Base-by-base conservation (phyloP, 1,140 invertebrate genomes). In the Drosophila busckii region DNA sequence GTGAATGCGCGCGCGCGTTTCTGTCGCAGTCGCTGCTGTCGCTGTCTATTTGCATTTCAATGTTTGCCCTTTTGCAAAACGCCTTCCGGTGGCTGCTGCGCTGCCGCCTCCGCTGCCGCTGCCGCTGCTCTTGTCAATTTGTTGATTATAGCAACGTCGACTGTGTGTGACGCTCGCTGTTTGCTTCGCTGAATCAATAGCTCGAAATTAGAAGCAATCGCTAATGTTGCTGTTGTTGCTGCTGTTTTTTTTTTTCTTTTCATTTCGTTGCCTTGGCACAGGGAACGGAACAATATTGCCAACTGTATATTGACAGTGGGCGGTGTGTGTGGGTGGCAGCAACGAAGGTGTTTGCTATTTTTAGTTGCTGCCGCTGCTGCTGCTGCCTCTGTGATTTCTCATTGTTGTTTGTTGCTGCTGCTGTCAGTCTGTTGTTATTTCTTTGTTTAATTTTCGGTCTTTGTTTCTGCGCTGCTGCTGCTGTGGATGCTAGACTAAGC, bases 61-160 rank as follows among this genome's bases (percentile, higher is more conserved):
- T 68, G 64, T 49, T 75, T 75, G 64, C 70, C 70, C 70, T 76
- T 75, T 75, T 48, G 70, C 48, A 60, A 75, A 65, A 69, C 49
- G 64, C 55, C 64, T 75, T 75, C 70, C 70, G 70, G 64, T 59
- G 58, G 34, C 53, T 26, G 46, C 25, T 26, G 48, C 38, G 38
- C 31, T 35, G 52, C 17, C 6, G 34, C 26, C 25, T 32, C 31
- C n/a, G 62, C 48, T 34, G 45, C 38, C 17, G 8, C 17, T 20
- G 56, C 35, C 28, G n/a, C n/a, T n/a, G n/a, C n/a, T n/a, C n/a
- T n/a, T 45, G 45, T 62, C 59, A 67, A 63, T 58, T 67, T 63
- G 59, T 63, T 56, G 35, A 58, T 67, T 61, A 62, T 25, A 48
- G 37, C 53, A 41, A 48, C 22, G 40, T 17, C 29, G 20, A 12